Evolutionary conservation across 2,797 vertebrate species (phyloP).

Genomic region (Pelobates cultripes): DNA sequence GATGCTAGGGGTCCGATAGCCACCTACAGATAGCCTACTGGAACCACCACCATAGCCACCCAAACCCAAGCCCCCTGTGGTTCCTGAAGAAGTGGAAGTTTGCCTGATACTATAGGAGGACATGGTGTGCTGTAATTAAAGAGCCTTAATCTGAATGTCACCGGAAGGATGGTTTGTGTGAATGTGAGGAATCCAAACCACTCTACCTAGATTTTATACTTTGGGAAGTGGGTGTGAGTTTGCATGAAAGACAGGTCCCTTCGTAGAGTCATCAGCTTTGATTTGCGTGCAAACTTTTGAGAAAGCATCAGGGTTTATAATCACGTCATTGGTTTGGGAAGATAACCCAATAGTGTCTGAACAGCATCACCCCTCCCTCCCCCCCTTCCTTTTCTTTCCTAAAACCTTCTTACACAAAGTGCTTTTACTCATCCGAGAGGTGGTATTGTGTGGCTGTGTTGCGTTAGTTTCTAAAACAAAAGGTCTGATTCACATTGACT

Average conservation of each 20-base stretch:
- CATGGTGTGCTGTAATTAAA: conserved; percentile 31
- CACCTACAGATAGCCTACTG: conserved; percentile 61
- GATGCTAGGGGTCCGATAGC: conserved; percentile 68
- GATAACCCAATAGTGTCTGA: conserved; percentile 19
- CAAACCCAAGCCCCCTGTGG: conserved; percentile 57
- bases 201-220: conserved; percentile 43
- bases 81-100: conserved; percentile 64
- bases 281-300: conserved; percentile 46
- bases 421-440: conserved; percentile 28
- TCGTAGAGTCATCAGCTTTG: conserved; percentile 44
- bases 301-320: conserved; percentile 25
- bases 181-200: conserved; percentile 7
- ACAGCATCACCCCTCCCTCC: conserved; percentile 1
- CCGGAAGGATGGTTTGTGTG: conserved; percentile 16
- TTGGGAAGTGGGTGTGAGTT: conserved; percentile 45
- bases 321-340: conserved; percentile 42
- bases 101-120: conserved; percentile 42
- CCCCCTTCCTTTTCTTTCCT: conserved; percentile 12
- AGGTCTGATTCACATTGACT: conserved; percentile 53
- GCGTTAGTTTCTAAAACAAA: conserved; percentile 47
- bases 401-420: conserved; percentile 34
- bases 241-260: conserved; percentile 13
- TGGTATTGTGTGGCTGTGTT: conserved; percentile 19
- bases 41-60: conserved; percentile 55
- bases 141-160: conserved; percentile 19